These are phyloP conservation scores for Zaprionus davidi DNA, from an alignment of 1,140 invertebrate species.

Conservation along the genomic window DNA sequence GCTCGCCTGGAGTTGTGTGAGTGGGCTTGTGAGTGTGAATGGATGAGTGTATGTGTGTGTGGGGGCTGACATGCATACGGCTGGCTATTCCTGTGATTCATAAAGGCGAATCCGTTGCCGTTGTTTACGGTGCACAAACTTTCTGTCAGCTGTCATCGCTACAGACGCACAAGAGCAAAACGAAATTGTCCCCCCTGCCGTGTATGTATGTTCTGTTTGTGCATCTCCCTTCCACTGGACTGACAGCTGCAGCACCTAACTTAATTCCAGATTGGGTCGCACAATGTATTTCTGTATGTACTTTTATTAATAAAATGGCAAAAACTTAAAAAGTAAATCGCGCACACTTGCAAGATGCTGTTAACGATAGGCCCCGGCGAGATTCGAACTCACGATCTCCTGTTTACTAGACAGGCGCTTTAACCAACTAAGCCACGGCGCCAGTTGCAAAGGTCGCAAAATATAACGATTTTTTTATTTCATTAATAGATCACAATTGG, in stretches of 20 bases:
- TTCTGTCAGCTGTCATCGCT: slow-evolving; percentile 75
- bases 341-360: neutral
- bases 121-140: slow-evolving; percentile 67
- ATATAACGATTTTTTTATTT: slow-evolving; percentile 4
- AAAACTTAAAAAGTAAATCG: neutral
- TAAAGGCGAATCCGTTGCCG: slow-evolving; percentile 42
- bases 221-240: neutral
- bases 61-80: slow-evolving; percentile 20
- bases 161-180: slow-evolving; percentile 69
- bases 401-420: slow-evolving; percentile 88
- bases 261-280: neutral
- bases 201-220: slow-evolving; percentile 19
- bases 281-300: neutral
- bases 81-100: neutral
- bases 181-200: slow-evolving; percentile 18
- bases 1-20: neutral
- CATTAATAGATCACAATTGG: neutral
- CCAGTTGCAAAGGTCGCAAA: slow-evolving; percentile 43
- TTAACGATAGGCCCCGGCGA: slow-evolving; percentile 85
- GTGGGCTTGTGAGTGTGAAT: neutral
- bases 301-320: neutral
- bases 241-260: neutral
- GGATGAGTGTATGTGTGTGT: neutral
- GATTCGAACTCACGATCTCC: slow-evolving; percentile 87
- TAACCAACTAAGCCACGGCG: slow-evolving; percentile 88